Percentiles rank a stretch among this genome's conserved stretches.
Conservation (phyloP, 2,888 invertebrate species). For the Andrena camellia region DNA sequence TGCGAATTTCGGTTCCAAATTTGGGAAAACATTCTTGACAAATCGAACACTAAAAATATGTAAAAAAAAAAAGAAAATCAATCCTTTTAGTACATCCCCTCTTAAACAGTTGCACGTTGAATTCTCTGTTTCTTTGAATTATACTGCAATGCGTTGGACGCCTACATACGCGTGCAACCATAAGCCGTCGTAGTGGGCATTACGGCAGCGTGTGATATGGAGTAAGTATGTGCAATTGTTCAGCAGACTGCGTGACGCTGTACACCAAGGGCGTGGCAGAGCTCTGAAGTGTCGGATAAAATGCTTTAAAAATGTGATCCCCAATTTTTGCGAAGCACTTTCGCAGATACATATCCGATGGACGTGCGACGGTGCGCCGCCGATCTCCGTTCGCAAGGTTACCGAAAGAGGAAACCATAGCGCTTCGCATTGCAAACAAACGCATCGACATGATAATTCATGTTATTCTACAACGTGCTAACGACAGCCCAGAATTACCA, state of each 20-base stretch:
- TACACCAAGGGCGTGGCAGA: slow-evolving; percentile 74
- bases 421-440: no score
- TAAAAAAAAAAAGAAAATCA: no score
- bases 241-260: slow-evolving; percentile 78
- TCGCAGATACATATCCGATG: background rate
- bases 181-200: slow-evolving; percentile 47
- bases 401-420: no score
- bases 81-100: background rate
- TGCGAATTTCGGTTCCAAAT: no score
- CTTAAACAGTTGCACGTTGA: background rate
- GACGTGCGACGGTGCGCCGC: no score
- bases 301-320: slow-evolving; percentile 42
- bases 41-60: no score
- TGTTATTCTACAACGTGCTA: no score
- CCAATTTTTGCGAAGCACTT: background rate
- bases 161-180: slow-evolving; percentile 38
- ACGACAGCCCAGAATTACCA: no score
- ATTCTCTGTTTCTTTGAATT: slow-evolving; percentile 47
- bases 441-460: no score
- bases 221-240: slow-evolving; percentile 62
- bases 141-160: slow-evolving; percentile 34
- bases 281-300: slow-evolving; percentile 41
- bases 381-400: no score
- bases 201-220: slow-evolving; percentile 50
- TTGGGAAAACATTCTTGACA: no score